Conservation (phyloP, 2,888 invertebrate genomes). For the Sipha maydis region DNA sequence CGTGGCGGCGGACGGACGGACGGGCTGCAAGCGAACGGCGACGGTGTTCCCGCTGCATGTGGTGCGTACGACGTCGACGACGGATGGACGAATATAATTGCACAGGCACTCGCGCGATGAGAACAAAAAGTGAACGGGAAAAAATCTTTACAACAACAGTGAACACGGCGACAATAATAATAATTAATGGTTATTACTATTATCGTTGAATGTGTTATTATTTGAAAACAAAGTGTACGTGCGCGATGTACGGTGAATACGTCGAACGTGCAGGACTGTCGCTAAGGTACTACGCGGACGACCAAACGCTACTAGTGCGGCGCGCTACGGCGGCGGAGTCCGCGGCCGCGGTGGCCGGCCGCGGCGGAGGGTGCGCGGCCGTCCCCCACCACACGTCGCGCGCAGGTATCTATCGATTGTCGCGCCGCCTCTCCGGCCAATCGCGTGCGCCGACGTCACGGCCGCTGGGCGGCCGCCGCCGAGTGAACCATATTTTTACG, state of each 20-base stretch:
- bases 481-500: conserved; percentile 52
- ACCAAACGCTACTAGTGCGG: not conserved
- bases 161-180: not conserved
- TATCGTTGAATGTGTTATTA: too few relatives aligned
- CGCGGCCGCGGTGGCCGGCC: not conserved
- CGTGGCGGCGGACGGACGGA: not conserved
- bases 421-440: conserved; percentile 56
- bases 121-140: too few relatives aligned
- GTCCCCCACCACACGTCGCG: conserved; percentile 26
- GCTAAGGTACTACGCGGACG: conserved; percentile 24
- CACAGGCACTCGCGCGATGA: not conserved
- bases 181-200: not conserved
- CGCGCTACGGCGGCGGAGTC: not conserved
- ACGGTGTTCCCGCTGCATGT: not conserved
- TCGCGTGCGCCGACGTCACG: conserved; percentile 47
- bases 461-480: conserved; percentile 49
- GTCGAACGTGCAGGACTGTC: conserved; percentile 19
- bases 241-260: not conserved
- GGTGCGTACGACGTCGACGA: too few relatives aligned
- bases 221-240: not conserved
- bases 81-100: too few relatives aligned
- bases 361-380: not conserved
- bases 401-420: conserved; percentile 59
- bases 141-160: not conserved
- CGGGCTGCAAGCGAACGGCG: not conserved